Base-by-base conservation (phyloP, 2,797 vertebrate genomes). In the Pachyuromys duprasi region DNA sequence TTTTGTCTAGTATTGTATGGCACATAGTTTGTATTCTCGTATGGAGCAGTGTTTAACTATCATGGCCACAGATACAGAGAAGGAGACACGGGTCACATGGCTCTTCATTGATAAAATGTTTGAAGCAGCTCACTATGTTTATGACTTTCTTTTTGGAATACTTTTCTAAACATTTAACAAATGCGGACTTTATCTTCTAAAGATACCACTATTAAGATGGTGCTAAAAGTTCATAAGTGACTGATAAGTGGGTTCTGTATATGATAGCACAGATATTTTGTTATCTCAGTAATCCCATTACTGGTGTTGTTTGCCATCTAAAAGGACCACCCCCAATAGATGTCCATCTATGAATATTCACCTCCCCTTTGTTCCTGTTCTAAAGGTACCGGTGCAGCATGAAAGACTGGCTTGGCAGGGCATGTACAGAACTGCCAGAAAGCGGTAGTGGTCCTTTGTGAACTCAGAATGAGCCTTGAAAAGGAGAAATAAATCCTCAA, bases 401-500 rank as follows among this genome's bases (percentile, higher is more conserved):
- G 28, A 86, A 86, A 95, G 8, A 13, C 67, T 3, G 62, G 62
- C 42, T 82, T 95, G 94, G 94, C 70, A 92, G 96, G 89, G 65
- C 57, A 67, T 28, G 62, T 74, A 74, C 1, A 7, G 81, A 90
- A 60, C 82, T 89, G 84, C 82, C 13, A 92, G 11, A 28, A 12
- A 97, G 75, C 93, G 65, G 69, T 0, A 53, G 94, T n/a, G 49
- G 94, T 90, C 88, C 86, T 95, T 84, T 92, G 60, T 83, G 49
- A 97, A 86, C 96, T 78, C 36, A 1, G 74, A 92, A 91, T 20
- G 3, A 86, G 42, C 76, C 65, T 74, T 80, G 89, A 75, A 97
- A 95, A 80, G 69, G 60, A 96, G 26, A 97, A 89, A 93, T 67
- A 92, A 57, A 93, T 91, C 67, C 80, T 65, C 24, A 39, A 79